Evolutionary conservation across 2,113 vertebrate species (phyloP).

Genomic region (Cricetomys ansorgei): DNA sequence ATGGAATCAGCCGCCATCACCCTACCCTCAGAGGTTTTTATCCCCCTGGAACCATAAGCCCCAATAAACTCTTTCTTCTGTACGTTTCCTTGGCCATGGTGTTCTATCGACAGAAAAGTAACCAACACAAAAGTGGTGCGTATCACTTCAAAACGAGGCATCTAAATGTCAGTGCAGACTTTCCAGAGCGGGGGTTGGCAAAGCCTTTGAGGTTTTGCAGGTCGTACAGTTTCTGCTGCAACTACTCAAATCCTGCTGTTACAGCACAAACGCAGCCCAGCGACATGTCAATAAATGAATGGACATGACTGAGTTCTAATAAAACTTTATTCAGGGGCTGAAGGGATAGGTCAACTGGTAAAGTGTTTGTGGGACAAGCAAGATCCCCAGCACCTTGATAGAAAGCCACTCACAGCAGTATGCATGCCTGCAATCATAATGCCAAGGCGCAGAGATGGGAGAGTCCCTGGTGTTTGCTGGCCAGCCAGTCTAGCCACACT

Average conservation of each 20-base stretch:
- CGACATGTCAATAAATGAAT: background rate
- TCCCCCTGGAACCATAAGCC: background rate
- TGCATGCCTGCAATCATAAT: no score
- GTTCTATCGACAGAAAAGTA: background rate
- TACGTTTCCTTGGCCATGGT: background rate
- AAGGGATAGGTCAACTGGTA: background rate
- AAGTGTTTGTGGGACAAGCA: background rate
- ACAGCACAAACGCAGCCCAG: background rate
- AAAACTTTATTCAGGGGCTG: background rate
- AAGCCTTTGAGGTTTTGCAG: background rate
- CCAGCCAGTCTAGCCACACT: background rate
- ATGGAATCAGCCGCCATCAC: background rate
- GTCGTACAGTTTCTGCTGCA: background rate
- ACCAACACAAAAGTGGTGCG: background rate
- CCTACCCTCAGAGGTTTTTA: background rate
- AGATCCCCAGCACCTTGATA: background rate
- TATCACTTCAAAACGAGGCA: background rate
- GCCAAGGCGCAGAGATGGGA: background rate
- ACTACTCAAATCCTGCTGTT: background rate
- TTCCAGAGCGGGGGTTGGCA: background rate
- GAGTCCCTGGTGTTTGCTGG: background rate
- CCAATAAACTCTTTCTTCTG: background rate
- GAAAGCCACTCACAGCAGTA: background rate
- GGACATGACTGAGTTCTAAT: background rate
- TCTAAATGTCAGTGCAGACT: background rate